Percentiles rank a stretch among this genome's conserved stretches.
phyloP scores from a whole-genome alignment of 2,888 invertebrate genomes.

The Asteroscopus sphinx region DNA sequence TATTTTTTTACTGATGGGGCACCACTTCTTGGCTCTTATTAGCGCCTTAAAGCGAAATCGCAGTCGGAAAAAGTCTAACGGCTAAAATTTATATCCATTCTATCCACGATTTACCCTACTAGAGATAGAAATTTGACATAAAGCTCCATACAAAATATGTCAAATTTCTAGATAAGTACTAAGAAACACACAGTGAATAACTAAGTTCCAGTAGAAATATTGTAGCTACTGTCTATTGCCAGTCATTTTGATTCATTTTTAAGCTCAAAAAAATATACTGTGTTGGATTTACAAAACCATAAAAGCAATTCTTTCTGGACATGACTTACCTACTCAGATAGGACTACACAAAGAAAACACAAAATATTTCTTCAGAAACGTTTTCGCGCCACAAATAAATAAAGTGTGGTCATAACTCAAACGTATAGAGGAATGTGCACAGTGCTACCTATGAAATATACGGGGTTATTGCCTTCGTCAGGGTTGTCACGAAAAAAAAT shows the following conservation, averaged over 20 bases:
- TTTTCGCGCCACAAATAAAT: conserved; percentile 49
- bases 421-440: conserved; percentile 30
- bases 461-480: conserved; percentile 18
- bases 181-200: too few relatives aligned
- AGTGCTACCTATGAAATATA: conserved; percentile 40
- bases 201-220: neutral
- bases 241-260: too few relatives aligned
- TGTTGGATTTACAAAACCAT: neutral
- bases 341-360: conserved; percentile 37
- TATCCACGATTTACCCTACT: too few relatives aligned
- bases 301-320: conserved; percentile 2
- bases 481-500: conserved; percentile 37
- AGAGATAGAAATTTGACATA: too few relatives aligned
- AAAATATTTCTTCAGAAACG: conserved; percentile 41
- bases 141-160: too few relatives aligned
- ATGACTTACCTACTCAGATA: conserved; percentile 15
- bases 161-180: too few relatives aligned
- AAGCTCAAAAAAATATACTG: neutral
- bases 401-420: conserved; percentile 51
- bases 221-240: neutral
- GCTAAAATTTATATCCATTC: too few relatives aligned
- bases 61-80: too few relatives aligned
- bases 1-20: too few relatives aligned
- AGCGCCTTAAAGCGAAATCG: too few relatives aligned
- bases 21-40: too few relatives aligned